These are phyloP conservation scores for Embidobia sp. DNA, from an alignment of 2,888 invertebrate species.

Conservation along the genomic window DNA sequence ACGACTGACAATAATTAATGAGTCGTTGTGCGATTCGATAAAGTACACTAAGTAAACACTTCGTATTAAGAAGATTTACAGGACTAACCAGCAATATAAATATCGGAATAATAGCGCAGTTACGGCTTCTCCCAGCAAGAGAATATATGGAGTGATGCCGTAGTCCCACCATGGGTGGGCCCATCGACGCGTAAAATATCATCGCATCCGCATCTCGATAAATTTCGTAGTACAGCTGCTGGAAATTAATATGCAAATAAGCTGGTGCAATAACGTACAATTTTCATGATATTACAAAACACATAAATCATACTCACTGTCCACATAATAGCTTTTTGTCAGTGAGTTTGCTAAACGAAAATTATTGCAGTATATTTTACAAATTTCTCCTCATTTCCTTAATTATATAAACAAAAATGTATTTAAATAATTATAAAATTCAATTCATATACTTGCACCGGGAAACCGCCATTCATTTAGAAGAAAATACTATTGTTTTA, in stretches of 20 bases:
- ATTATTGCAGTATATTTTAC: constrained; percentile 13
- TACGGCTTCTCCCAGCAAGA: constrained; percentile 72
- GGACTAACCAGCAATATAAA: constrained; percentile 74
- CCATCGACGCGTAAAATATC: constrained; percentile 77
- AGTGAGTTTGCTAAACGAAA: constrained; percentile 37
- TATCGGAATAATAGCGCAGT: constrained; percentile 78
- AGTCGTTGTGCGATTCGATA: constrained; percentile 70
- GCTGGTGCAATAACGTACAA: constrained; percentile 51
- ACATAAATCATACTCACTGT: constrained; percentile 47
- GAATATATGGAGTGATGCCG: constrained; percentile 77
- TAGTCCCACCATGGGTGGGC: constrained; percentile 70
- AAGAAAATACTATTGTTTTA: too few relatives aligned
- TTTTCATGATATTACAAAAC: constrained; percentile 59
- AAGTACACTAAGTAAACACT: constrained; percentile 74
- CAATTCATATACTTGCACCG: too few relatives aligned
- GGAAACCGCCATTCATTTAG: too few relatives aligned
- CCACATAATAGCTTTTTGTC: constrained; percentile 53
- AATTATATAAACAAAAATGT: background rate
- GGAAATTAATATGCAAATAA: constrained; percentile 76
- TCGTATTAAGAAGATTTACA: constrained; percentile 78
- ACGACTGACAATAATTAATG: constrained; percentile 41
- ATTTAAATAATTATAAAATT: too few relatives aligned
- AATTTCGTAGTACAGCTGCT: constrained; percentile 76
- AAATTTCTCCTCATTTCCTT: too few relatives aligned
- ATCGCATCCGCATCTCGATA: constrained; percentile 77